These are phyloP conservation scores for Eptatretus burgeri DNA, from an alignment of 2,113 vertebrate genomes.

Conservation along the genomic window DNA sequence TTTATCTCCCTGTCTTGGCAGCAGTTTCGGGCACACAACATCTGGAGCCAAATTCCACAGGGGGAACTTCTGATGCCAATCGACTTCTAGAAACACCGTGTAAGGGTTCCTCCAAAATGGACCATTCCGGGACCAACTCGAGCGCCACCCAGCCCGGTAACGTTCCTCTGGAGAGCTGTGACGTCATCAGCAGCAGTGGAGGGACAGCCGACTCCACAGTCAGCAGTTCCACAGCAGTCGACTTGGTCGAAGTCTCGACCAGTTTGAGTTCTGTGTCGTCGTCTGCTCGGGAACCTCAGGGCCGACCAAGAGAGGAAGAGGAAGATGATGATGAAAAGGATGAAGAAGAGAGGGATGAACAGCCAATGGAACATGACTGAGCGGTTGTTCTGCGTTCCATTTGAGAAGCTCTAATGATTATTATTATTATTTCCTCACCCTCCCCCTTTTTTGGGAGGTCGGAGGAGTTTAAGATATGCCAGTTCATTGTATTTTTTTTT, in stretches of 20 bases:
- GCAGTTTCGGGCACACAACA: too few species aligned
- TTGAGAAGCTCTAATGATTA: too few species aligned
- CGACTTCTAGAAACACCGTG: too few species aligned
- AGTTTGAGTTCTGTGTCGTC: neutral
- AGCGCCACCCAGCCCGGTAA: too few species aligned
- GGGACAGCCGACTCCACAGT: neutral
- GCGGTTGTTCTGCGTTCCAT: neutral
- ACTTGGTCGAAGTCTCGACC: neutral
- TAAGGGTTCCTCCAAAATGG: too few species aligned
- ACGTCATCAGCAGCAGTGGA: neutral
- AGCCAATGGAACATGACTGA: constrained; percentile 4
- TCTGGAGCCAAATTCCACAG: too few species aligned
- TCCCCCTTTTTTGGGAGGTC: neutral
- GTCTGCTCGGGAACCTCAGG: neutral
- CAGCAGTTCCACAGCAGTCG: neutral
- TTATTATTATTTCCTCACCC: neutral
- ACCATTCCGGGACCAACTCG: too few species aligned
- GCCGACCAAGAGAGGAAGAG: too few species aligned
- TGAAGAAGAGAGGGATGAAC: neutral
- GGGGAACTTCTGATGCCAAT: too few species aligned
- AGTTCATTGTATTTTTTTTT: neutral
- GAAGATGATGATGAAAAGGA: too few species aligned
- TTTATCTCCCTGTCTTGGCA: too few species aligned
- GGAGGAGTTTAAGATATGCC: neutral
- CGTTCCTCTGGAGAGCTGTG: neutral